Base-by-base conservation (phyloP, 2,888 invertebrate genomes). In the Chalcis sispes region DNA sequence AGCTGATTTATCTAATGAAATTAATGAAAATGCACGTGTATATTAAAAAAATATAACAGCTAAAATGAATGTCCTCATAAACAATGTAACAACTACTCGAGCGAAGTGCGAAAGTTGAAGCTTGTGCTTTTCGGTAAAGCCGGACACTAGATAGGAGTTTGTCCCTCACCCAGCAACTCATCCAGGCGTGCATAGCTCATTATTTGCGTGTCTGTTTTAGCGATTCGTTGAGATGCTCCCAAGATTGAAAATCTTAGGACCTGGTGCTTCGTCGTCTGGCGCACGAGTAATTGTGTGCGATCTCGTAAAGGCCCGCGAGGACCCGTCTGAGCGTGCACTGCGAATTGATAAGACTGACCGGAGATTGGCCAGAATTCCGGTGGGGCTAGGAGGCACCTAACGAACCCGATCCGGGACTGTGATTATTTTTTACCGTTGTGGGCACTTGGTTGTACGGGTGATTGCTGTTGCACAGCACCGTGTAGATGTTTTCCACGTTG, bases 401-500 rank as follows among this genome's bases (percentile, higher is more conserved):
- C 48, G 87, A 84, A 74, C 85, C 86, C 69, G 85, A 84, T 59
- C 85, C 85, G 15, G 86, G 84, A 62, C 83, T 86, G 77, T 84
- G 87, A 75, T 85, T 86, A 78, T 84, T 86, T 75, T 86, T 86
- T 75, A 85, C 82, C 61, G 82, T 74, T 18, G 83, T 81, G 56
- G 85, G 83, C 75, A 86, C 81, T 79, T 88, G 86, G 88, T 93
- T 94, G 90, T 93, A 94, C 78, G 95, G 95, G 89, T 95, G 95
- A 91, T 96, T 96, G 82, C 95, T 96, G 91, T 96, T 96, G 89
- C 96, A 95, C 90, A 97, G 91, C 90, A 97, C 96, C 89, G 95
- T 95, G 91, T 97, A 98, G 82, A 99, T 98, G 92, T 97, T 97
- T 90, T 98, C 98, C 88, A 97, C 96, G 91, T 95, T 96, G 90